Percentiles rank a stretch among this genome's conserved stretches.
phyloP scores from a whole-genome alignment of 2,797 vertebrate species.

The Anguilla megastoma region DNA sequence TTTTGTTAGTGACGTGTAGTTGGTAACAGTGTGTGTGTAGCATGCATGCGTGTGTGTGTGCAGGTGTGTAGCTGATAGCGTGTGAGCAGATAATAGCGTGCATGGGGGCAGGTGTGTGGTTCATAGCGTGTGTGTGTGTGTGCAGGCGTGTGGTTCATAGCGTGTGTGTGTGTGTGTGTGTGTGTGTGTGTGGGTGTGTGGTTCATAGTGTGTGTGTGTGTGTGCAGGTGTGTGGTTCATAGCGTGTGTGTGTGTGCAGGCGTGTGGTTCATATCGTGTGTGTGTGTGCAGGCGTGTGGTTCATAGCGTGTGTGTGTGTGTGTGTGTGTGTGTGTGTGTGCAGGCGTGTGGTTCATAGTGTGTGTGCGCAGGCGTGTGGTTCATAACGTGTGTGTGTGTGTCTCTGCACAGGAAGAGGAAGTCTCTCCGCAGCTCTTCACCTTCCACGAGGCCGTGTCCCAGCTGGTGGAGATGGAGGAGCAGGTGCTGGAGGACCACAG shows the following conservation, averaged over 20 bases:
- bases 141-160: neutral
- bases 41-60: neutral
- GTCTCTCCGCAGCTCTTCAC: conserved; percentile 95
- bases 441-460: conserved; percentile 95
- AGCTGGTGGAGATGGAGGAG: conserved; percentile 98
- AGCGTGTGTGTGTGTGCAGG: too few relatives aligned
- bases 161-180: neutral
- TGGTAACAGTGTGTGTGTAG: neutral
- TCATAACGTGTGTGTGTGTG: neutral
- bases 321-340: too few relatives aligned
- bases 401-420: conserved; percentile 70
- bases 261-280: too few relatives aligned
- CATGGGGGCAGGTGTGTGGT: neutral
- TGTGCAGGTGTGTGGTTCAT: too few relatives aligned
- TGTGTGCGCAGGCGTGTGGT: too few relatives aligned
- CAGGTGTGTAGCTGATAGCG: too few relatives aligned
- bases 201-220: too few relatives aligned
- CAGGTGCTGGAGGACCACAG: conserved; percentile 96
- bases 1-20: neutral
- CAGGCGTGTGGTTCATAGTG: too few relatives aligned
- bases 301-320: too few relatives aligned
- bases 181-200: too few relatives aligned
- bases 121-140: neutral
- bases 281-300: too few relatives aligned
- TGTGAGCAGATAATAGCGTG: neutral